Conservation (phyloP, 2,113 vertebrate genomes). For the Pleuronectes platessa region DNA sequence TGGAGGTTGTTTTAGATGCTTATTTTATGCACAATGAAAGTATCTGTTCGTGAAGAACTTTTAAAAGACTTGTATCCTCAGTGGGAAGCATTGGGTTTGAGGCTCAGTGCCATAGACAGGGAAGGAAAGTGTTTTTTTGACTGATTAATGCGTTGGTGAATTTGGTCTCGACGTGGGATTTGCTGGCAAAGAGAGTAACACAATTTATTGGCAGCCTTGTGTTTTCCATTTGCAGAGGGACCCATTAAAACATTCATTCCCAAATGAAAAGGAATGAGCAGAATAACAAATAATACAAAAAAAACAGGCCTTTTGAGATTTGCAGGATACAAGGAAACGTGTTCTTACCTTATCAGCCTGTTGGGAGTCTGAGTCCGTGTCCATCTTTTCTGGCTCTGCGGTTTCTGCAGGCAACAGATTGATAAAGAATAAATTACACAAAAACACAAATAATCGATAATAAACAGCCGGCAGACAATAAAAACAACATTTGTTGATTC, state of each 20-base stretch:
- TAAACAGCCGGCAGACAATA: background rate
- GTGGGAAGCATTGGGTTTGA: background rate
- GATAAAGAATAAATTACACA: background rate
- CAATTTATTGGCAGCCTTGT: background rate
- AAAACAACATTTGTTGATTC: background rate
- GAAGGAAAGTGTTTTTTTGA: background rate
- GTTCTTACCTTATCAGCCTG: constrained; percentile 89
- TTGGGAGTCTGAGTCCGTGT: constrained; percentile 88
- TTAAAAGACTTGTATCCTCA: background rate
- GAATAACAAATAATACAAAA: background rate
- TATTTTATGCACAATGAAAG: background rate
- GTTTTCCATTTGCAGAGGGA: background rate
- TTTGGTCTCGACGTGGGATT: background rate
- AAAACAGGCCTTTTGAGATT: background rate
- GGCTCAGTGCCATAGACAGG: background rate
- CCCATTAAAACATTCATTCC: background rate
- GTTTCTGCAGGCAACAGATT: constrained; percentile 77
- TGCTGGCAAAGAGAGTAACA: background rate
- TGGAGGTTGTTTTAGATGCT: background rate
- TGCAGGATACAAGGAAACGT: background rate
- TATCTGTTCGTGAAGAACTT: background rate
- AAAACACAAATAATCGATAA: background rate
- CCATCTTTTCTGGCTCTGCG: constrained; percentile 92
- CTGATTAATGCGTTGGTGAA: background rate
- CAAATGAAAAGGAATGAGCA: background rate